Evolutionary conservation across 2,888 invertebrate species (phyloP), one percentile per base, ranked within the genome.

Genomic region (Stegophylla sp.): DNA sequence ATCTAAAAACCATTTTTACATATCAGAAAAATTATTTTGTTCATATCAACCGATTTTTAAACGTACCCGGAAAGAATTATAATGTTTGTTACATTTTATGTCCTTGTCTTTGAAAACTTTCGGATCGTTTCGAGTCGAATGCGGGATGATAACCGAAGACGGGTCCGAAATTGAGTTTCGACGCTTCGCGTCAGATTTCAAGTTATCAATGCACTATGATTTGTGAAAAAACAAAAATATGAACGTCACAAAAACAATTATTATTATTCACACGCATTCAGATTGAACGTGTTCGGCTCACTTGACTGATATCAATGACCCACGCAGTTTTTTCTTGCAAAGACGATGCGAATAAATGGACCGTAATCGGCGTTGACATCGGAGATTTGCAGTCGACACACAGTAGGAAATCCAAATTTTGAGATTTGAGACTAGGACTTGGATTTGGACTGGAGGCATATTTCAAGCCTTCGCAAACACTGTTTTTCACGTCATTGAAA

Each of bases 261-360:
- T 34, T 34, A 34, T 34, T 34, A 34, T 34, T 34, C 7, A 7
- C 15, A 7, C 5, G 0, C 53, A 9, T 51, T n/a, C n/a, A n/a
- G n/a, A n/a, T n/a, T n/a, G n/a, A n/a, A n/a, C n/a, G n/a, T n/a
- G n/a, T n/a, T n/a, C n/a, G 34, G 64, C 82, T 83, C 84, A 89
- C 90, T 87, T 96, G 96, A 75, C 94, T 93, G 82, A 96, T 92
- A 85, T 96, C 96, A 84, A 94, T 94, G 82, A 95, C 94, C 96
- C 96, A 96, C 0, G 95, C 95, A 3, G 95, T 93, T 86, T 96
- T 96, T 86, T 96, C 96, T 88, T 95, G 92, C 56, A 92, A 89
- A 0, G 93, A 93, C 3, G 93, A 91, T 10, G 94, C 94, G 85
- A 93, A 88, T 85, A 93, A 86, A 88, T 92, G 90, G 85, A 93